Base-by-base conservation (phyloP, 2,797 vertebrate genomes). In the Otolemur crassicaudatus region DNA sequence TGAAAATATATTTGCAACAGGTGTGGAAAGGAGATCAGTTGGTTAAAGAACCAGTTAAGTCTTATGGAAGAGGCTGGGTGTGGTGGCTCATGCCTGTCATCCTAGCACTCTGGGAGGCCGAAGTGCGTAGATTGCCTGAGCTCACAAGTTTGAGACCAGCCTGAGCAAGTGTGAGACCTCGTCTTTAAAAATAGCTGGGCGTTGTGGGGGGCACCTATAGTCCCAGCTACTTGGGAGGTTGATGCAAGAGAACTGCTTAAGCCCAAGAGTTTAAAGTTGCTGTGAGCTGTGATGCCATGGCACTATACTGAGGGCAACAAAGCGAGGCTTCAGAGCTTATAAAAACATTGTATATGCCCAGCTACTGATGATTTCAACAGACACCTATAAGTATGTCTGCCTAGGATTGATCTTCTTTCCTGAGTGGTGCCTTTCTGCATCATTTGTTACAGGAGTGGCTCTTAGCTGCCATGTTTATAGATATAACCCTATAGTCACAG, bases 1-100 rank as follows among this genome's bases (percentile, higher is more conserved):
- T 97, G 56, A 95, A 80, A 85, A 95, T 93, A 67, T n/a, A 93
- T 80, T 84, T n/a, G 12, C 43, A 96, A 61, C 5, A 65, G 49
- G 37, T 80, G 58, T 22, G 46, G 20, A 43, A 96, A 87, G 69
- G 37, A 89, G 34, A 91, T 83, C 31, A 95, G 60, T 11, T 76
- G 77, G 82, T 27, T 86, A 94, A 97, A 25, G 40, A 96, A 11
- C n/a, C 16, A 86, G 70, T 56, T 94, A 94, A 76, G 70, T 83
- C 31, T 43, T 75, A 20, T 4, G 75, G 56, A 90, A 95, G 56
- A 43, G 84, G 14, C 49, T 53, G 49, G 14, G 49, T 4, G 14
- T 16, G 49, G 49, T 5, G 49, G 49, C 49, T 53, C 49, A 53
- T 4, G 14, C 14, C 49, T 53, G 16, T 53, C 14, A 53, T 16